These are phyloP conservation scores for Galagoides demidoff DNA, from an alignment of 2,797 vertebrate genomes.

Conservation along the genomic window DNA sequence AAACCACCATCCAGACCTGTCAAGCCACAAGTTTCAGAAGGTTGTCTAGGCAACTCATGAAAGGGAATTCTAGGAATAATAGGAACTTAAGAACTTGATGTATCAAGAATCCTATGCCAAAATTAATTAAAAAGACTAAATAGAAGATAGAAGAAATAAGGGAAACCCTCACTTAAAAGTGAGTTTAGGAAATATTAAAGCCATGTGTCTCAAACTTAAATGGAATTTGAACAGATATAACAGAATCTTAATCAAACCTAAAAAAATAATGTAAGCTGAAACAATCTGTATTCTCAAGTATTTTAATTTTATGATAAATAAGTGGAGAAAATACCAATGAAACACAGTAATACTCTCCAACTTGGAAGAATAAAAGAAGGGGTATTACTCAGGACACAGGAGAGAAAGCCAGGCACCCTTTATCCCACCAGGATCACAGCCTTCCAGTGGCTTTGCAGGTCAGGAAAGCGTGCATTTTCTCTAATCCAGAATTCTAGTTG, in stretches of 20 bases:
- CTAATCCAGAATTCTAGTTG: background rate
- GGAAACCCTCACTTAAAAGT: background rate
- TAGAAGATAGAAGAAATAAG: background rate
- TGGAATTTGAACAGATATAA: background rate
- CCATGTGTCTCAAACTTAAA: background rate
- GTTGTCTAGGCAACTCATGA: background rate
- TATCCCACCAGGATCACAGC: background rate
- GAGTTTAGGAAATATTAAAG: background rate
- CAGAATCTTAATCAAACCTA: background rate
- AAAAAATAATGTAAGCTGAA: background rate
- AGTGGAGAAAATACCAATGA: background rate
- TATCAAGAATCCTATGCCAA: background rate
- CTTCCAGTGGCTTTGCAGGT: background rate
- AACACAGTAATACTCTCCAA: background rate
- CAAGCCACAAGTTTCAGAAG: background rate
- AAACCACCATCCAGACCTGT: background rate
- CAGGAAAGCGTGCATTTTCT: background rate
- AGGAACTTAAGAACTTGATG: background rate
- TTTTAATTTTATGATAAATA: constrained; percentile 5
- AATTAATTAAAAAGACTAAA: background rate
- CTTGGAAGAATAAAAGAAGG: background rate
- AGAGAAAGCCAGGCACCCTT: background rate
- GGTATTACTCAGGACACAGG: background rate
- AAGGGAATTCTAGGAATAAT: background rate
- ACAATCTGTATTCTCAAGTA: background rate